These are phyloP conservation scores for Dendronephthya gigantea DNA, from an alignment of 64 coral and sea anemone species.

Conservation along the genomic window DNA sequence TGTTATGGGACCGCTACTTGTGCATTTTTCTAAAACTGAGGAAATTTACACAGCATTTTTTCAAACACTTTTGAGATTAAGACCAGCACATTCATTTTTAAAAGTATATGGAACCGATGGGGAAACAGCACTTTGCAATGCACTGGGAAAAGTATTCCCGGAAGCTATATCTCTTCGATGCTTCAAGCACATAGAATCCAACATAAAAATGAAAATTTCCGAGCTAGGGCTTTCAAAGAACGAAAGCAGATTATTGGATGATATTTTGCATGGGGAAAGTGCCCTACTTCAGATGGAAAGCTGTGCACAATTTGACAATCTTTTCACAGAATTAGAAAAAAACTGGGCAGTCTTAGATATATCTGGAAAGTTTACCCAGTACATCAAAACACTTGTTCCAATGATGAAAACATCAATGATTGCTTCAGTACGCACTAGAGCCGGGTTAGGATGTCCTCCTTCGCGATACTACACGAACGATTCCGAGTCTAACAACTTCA, in stretches of 20 bases:
- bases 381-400: neutral
- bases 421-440: neutral
- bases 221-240: neutral
- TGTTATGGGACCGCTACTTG: neutral
- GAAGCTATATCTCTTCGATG: conserved; percentile 8
- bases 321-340: neutral
- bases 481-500: neutral
- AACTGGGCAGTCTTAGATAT: neutral
- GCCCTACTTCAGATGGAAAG: neutral
- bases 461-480: neutral
- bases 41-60: conserved; percentile 8
- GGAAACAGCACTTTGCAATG: conserved; percentile 28
- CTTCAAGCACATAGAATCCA: conserved; percentile 19
- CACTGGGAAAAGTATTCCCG: conserved; percentile 15
- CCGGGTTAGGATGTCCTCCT: neutral
- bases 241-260: neutral
- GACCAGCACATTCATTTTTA: conserved; percentile 15
- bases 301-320: neutral
- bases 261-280: neutral
- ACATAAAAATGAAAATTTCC: conserved; percentile 12
- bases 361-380: neutral
- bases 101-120: conserved; percentile 19
- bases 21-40: conserved; percentile 24
- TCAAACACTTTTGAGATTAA: conserved; percentile 1
- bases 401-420: neutral